These are phyloP conservation scores for Patagioenas fasciata DNA, from an alignment of 2,113 vertebrate species.

Conservation along the genomic window DNA sequence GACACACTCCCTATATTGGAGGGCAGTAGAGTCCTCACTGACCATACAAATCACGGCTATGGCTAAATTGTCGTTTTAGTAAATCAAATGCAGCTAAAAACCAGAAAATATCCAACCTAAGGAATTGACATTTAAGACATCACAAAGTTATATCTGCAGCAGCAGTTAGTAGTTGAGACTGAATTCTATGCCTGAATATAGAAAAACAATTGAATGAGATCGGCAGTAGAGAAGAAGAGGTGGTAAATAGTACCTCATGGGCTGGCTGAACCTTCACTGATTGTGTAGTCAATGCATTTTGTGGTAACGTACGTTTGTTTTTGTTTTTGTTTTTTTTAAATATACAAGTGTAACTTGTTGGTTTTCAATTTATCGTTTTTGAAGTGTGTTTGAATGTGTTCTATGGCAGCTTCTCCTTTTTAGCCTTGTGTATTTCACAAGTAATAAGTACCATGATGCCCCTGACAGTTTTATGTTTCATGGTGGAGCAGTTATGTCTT, in stretches of 20 bases:
- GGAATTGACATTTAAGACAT: neutral
- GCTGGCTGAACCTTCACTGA: neutral
- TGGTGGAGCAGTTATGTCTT: constrained; percentile 4
- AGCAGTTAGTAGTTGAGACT: neutral
- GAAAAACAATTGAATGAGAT: neutral
- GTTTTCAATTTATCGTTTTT: neutral
- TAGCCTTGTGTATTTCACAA: neutral
- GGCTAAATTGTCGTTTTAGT: neutral
- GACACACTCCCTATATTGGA: accelerated
- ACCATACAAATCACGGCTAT: neutral
- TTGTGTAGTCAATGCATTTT: neutral
- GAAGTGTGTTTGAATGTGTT: neutral
- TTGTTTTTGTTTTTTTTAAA: neutral
- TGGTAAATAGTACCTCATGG: neutral
- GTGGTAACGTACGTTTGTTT: neutral
- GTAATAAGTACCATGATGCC: neutral
- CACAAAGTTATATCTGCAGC: neutral
- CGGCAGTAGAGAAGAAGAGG: neutral
- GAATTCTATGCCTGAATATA: neutral
- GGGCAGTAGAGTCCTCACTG: neutral
- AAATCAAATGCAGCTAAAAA: neutral
- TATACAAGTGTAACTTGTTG: neutral
- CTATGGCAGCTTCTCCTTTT: neutral
- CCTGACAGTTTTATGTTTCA: neutral
- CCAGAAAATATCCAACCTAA: neutral